Percentiles rank a stretch among this genome's conserved stretches.
These are phyloP conservation scores for Holacanthus passer DNA, from an alignment of 2,113 vertebrate species.

Conservation along the genomic window DNA sequence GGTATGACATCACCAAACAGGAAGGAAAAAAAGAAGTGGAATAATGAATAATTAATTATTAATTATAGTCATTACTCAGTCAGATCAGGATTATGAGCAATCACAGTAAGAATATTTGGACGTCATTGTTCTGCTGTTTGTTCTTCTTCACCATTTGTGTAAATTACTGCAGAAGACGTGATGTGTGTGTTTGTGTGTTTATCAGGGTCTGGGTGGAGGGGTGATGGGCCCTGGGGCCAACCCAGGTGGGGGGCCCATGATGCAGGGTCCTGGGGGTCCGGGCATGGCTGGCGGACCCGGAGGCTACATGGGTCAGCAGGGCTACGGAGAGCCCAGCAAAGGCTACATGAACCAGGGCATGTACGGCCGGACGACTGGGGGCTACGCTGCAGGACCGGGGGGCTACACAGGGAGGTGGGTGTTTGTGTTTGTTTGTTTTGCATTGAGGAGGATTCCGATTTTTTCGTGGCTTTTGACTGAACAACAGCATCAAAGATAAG, in stretches of 20 bases:
- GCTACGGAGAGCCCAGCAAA: slow-evolving; percentile 88
- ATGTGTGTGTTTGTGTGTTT: slow-evolving; percentile 7
- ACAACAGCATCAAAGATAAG: too few relatives aligned
- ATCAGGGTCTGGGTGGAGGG: slow-evolving; percentile 88
- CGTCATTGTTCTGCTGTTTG: too few relatives aligned
- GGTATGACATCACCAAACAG: slow-evolving; percentile 78
- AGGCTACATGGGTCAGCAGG: slow-evolving; percentile 90
- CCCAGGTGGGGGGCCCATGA: slow-evolving; percentile 86
- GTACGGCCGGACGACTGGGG: slow-evolving; percentile 86
- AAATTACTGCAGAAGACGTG: background rate
- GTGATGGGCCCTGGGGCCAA: slow-evolving; percentile 90
- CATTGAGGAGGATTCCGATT: too few relatives aligned
- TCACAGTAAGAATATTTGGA: too few relatives aligned
- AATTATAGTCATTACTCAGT: too few relatives aligned
- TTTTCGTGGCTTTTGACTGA: too few relatives aligned
- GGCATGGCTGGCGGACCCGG: slow-evolving; percentile 86
- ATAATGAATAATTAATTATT: background rate
- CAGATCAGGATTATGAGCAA: too few relatives aligned
- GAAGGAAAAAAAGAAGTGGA: background rate
- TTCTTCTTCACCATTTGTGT: too few relatives aligned
- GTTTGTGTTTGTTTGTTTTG: background rate
- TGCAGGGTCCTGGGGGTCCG: slow-evolving; percentile 86
- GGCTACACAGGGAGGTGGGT: slow-evolving; percentile 87
- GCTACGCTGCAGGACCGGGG: slow-evolving; percentile 79
- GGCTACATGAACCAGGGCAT: slow-evolving; percentile 89